Evolutionary conservation across 2,113 vertebrate species (phyloP), one percentile per base, ranked within the genome.

Genomic region (Takifugu bimaculatus): DNA sequence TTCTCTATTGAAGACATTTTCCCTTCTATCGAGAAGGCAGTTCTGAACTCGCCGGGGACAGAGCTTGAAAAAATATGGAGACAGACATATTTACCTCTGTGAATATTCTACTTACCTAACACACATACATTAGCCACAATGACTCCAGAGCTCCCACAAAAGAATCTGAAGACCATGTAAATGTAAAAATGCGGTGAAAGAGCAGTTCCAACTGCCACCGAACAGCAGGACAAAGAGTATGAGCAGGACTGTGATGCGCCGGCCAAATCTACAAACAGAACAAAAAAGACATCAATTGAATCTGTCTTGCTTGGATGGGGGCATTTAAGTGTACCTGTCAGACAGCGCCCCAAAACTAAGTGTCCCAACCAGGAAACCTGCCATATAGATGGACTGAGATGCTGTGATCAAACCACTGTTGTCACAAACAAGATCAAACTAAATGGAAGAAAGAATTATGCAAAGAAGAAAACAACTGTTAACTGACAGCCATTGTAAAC

Each of bases 341-440:
- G 93, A 92, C 66, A 98, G 70, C 0, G 87, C 80, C 6, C 95
- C 91, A 15, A 92, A 91, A 48, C 90, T 60, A 13, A 94, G 12
- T 0, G 91, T 68, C 56, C 95, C 94, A 2, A 87, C 6, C 0
- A 97, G 78, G 14, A 95, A 82, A 1, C 94, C 94, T 0, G 76
- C 11, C 94, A 95, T 96, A 87, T 83, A 93, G 68, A 95, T 26
- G 0, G 93, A 92, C 80, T 95, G 94, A 0, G 92, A 91, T 13
- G 89, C 88, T 65, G 94, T 87, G 0, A 78, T 89, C 20, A 93
- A 68, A 49, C 82, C 15, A 50, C 84, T 89, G 51, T 63, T 87
- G 6, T 91, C 89, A 50, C 94, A 97, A 4, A 95, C 94, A 54
- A 97, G 86, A 83, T 93, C 70, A 68, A 95, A 96, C 94, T 95